Evolutionary conservation across 1,140 invertebrate genomes (phyloP).

Genomic region (Nasonia vitripennis): DNA sequence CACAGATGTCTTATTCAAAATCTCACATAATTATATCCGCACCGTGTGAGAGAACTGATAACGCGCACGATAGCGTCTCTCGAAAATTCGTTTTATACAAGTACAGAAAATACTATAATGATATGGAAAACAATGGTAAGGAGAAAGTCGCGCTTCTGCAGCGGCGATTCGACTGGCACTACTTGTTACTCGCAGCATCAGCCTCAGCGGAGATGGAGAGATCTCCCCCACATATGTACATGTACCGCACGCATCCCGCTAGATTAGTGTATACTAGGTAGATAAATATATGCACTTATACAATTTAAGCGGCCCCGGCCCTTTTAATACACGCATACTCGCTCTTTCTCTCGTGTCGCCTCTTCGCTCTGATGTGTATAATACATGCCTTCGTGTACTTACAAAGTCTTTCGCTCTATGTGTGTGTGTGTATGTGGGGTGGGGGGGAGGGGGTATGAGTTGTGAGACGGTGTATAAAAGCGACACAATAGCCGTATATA

Average conservation of each 20-base stretch:
- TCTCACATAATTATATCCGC: too few relatives aligned
- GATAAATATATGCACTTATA: conserved; percentile 50
- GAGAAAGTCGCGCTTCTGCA: not conserved
- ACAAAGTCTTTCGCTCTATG: not conserved
- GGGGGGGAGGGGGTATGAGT: not conserved
- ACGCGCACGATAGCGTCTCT: too few relatives aligned
- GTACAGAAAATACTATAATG: not conserved
- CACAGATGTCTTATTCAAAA: too few relatives aligned
- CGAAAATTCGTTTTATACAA: too few relatives aligned
- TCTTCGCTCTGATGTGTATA: not conserved
- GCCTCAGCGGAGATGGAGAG: not conserved
- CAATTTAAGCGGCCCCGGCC: conserved; percentile 41
- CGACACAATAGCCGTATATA: not conserved
- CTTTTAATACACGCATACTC: conserved; percentile 18
- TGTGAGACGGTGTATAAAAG: not conserved
- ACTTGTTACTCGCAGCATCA: not conserved
- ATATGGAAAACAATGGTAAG: not conserved
- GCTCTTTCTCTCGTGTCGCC: not conserved
- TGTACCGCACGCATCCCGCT: not conserved
- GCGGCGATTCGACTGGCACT: not conserved
- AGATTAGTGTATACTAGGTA: conserved; percentile 43
- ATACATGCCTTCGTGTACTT: not conserved
- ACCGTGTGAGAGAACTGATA: too few relatives aligned
- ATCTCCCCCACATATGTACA: not conserved
- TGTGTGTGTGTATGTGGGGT: not conserved